These are phyloP conservation scores for Trissolcus basalis DNA, from an alignment of 1,140 invertebrate genomes.

Conservation along the genomic window DNA sequence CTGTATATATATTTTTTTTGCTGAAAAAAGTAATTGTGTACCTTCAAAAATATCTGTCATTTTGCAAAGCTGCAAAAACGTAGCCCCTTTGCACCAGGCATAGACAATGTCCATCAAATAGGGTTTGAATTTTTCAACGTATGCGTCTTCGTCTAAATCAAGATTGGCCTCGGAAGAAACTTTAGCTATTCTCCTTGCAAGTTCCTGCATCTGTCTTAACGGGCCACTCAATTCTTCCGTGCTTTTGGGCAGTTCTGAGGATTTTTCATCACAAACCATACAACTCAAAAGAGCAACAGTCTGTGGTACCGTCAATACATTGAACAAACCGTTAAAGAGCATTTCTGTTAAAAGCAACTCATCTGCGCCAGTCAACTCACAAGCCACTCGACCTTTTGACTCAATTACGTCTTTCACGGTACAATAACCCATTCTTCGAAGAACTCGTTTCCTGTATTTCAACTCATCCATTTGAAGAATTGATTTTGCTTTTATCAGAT, in stretches of 20 bases:
- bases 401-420: constrained; percentile 96
- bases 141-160: constrained; percentile 91
- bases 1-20: no score
- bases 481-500: constrained; percentile 92
- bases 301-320: constrained; percentile 88
- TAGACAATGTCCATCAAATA: constrained; percentile 98
- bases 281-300: constrained; percentile 93
- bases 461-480: constrained; percentile 98
- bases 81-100: constrained; percentile 95
- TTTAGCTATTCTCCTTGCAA: constrained; percentile 92
- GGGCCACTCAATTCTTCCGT: constrained; percentile 92
- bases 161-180: constrained; percentile 94
- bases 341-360: constrained; percentile 98
- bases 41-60: constrained; percentile 99
- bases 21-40: no score
- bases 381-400: constrained; percentile 97
- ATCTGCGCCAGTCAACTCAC: constrained; percentile 97
- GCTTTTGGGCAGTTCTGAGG: constrained; percentile 86
- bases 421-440: constrained; percentile 94
- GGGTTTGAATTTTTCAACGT: constrained; percentile 95
- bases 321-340: constrained; percentile 98
- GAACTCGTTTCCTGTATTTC: constrained; percentile 94
- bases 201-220: constrained; percentile 87
- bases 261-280: constrained; percentile 98
- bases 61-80: constrained; percentile 95